Evolutionary conservation across 2,888 invertebrate species (phyloP).

Genomic region (Phengaris alcon): DNA sequence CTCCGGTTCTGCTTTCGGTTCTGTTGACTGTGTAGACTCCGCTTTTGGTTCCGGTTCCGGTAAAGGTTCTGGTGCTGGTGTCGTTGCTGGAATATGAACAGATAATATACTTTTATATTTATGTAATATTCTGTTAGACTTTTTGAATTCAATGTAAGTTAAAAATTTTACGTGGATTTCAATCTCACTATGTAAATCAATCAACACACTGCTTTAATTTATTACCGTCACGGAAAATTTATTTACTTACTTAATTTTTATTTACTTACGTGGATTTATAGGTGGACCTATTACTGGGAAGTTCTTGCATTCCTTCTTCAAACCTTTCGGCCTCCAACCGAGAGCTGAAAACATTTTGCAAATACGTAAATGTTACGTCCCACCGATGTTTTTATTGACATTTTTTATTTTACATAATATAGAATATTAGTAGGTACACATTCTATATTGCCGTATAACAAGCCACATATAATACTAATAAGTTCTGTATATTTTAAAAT

Average conservation of each 20-base stretch:
- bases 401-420: too few species aligned
- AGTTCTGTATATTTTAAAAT: too few species aligned
- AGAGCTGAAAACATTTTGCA: constrained; percentile 75
- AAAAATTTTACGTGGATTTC: too few species aligned
- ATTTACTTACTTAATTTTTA: constrained; percentile 47
- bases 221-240: background rate
- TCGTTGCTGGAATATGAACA: constrained; percentile 45
- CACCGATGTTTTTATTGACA: too few species aligned
- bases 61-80: constrained; percentile 51
- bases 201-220: background rate
- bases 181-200: too few species aligned
- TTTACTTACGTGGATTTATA: constrained; percentile 55
- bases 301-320: constrained; percentile 88
- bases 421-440: too few species aligned
- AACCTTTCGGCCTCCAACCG: constrained; percentile 92
- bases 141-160: too few species aligned
- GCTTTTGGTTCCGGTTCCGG: constrained; percentile 43
- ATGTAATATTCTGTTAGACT: background rate
- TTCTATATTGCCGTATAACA: too few species aligned
- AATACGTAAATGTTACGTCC: too few species aligned
- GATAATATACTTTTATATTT: constrained; percentile 24
- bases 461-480: too few species aligned
- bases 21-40: constrained; percentile 40
- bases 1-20: constrained; percentile 46
- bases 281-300: constrained; percentile 82